These are phyloP conservation scores for Myiagra hebetior DNA, from an alignment of 2,113 vertebrate genomes.

Conservation along the genomic window DNA sequence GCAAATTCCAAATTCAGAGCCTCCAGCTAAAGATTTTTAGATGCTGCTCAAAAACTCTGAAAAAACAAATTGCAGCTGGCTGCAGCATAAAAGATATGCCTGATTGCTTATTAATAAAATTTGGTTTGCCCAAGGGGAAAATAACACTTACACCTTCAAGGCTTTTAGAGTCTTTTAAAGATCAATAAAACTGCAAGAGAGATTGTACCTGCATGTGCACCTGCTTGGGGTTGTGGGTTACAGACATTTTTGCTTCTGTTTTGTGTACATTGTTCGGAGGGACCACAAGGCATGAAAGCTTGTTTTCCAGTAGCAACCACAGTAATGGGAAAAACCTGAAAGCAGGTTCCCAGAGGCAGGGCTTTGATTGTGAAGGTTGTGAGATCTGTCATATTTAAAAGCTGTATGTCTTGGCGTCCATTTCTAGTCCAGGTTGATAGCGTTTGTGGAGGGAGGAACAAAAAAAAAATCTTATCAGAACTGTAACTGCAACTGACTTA, in stretches of 20 bases:
- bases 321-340: neutral
- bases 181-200: neutral
- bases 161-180: neutral
- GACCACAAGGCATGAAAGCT: neutral
- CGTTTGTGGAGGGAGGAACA: neutral
- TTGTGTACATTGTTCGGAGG: rapidly evolving
- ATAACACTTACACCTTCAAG: neutral
- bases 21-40: neutral
- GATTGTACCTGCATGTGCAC: neutral
- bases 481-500: neutral
- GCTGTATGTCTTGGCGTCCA: neutral
- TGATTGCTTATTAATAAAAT: neutral
- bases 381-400: neutral
- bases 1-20: neutral
- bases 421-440: neutral
- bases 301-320: neutral
- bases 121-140: neutral
- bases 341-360: neutral
- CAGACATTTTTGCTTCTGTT: neutral
- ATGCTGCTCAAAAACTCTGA: neutral
- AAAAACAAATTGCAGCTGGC: neutral
- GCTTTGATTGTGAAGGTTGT: neutral
- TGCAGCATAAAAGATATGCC: neutral
- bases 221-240: neutral
- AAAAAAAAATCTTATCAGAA: neutral